Base-by-base conservation (phyloP, 2,113 vertebrate species). In the Pardalotus punctatus region DNA sequence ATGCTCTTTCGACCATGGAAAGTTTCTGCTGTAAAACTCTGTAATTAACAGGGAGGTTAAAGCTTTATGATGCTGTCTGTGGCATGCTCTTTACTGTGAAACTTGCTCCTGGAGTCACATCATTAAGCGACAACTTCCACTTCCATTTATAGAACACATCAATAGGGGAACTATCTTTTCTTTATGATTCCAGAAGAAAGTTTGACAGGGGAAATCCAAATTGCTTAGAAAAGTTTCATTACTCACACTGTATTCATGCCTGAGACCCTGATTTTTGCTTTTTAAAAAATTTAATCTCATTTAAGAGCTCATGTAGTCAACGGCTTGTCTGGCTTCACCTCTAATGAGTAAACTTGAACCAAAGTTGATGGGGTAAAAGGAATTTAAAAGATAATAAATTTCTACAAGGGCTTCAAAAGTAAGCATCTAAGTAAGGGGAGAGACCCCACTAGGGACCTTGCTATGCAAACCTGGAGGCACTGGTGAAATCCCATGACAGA, bases 21-120 rank as follows among this genome's bases (percentile, higher is more conserved):
- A 81, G 72, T 67, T 90, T 71, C 88, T 58, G 38, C 76, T 66
- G 33, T 73, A 88, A 88, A 91, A 80, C 62, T 89, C 62, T 74
- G 36, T 86, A 93, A 95, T 95, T 96, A 96, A 64, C 23, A 78
- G 83, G 64, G 60, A 86, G 80, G 79, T 94, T 90, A 96, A 90
- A 93, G 82, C 81, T 92, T 92, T 94, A 94, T 69, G 78, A 81
- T 50, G 89, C 62, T 62, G 56, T 53, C 19, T 40, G 31, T n/a
- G 38, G 42, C 3, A 3, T 65, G 56, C n/a, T 48, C 74, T 79
- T 79, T 73, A 14, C 54, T 9, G 40, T 17, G 58, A 56, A 76
- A 60, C 35, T 11, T 47, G 6, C 43, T 93, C 45, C 77, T 61
- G 53, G n/a, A 81, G 40, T 42, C 82, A 64, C 3, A 6, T 35